These are phyloP conservation scores for Cryptocheilus praepositus DNA, from an alignment of 2,888 invertebrate species.

Conservation along the genomic window DNA sequence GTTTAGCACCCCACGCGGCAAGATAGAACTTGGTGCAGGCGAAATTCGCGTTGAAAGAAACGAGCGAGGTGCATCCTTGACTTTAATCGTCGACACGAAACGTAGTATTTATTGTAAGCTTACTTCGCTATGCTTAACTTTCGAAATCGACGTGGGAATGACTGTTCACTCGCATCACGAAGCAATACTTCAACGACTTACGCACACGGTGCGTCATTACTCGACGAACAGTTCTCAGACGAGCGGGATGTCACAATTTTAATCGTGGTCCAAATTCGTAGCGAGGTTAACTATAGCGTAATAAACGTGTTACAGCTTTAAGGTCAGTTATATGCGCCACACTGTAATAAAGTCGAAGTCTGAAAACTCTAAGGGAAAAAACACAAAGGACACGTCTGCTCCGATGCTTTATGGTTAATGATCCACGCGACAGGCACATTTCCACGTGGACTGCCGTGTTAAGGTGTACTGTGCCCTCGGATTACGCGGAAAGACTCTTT, in stretches of 20 bases:
- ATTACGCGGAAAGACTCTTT: too few species aligned
- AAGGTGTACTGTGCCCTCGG: too few species aligned
- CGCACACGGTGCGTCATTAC: neutral
- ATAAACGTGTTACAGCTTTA: slow-evolving; percentile 2
- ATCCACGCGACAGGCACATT: neutral
- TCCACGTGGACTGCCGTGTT: too few species aligned
- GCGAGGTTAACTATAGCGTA: neutral
- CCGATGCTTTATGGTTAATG: neutral
- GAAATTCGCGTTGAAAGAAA: slow-evolving; percentile 19
- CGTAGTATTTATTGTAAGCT: too few species aligned
- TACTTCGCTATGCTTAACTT: too few species aligned
- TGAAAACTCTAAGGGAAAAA: neutral
- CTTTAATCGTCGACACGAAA: too few species aligned
- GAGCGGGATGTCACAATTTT: neutral
- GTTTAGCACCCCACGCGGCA: neutral
- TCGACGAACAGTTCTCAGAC: too few species aligned
- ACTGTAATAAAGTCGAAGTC: too few species aligned
- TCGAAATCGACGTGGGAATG: too few species aligned
- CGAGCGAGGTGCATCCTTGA: neutral
- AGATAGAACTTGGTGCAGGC: slow-evolving; percentile 21
- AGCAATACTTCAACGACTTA: slow-evolving; percentile 14
- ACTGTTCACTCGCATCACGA: neutral
- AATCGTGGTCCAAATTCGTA: too few species aligned
- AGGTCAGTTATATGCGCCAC: too few species aligned
- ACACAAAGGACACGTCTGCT: neutral